Evolutionary conservation across 2,797 vertebrate genomes (phyloP).

Genomic region (Hydrolagus colliei): DNA sequence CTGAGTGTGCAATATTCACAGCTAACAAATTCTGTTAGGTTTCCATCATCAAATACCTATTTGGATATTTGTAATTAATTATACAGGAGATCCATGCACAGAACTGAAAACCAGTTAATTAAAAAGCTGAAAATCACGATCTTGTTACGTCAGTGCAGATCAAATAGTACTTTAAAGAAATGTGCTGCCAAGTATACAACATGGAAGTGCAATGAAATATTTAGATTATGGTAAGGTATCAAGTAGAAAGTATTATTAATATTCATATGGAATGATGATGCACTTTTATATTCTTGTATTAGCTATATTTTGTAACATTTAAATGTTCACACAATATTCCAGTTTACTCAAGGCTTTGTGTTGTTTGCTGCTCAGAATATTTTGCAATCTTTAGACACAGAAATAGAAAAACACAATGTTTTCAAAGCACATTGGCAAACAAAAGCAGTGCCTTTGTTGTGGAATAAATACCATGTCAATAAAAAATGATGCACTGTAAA

Average conservation of each 20-base stretch:
- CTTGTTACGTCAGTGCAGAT: no score
- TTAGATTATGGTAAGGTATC: not conserved
- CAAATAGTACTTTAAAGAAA: not conserved
- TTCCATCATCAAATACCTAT: not conserved
- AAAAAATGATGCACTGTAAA: no score
- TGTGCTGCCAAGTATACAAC: not conserved
- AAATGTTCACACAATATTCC: not conserved
- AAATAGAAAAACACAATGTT: no score
- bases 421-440: not conserved
- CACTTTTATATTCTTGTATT: no score
- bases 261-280: no score
- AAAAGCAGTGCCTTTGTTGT: not conserved
- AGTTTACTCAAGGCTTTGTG: not conserved
- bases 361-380: not conserved
- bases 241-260: no score
- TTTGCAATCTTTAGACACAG: no score
- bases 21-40: not conserved
- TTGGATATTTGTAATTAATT: not conserved
- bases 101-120: not conserved
- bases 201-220: not conserved
- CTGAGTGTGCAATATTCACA: not conserved
- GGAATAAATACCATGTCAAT: no score
- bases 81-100: no score
- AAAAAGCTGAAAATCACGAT: not conserved
- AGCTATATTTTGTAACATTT: not conserved